Conservation (phyloP, 2,888 invertebrate species). For the Amphipyra berbera region DNA sequence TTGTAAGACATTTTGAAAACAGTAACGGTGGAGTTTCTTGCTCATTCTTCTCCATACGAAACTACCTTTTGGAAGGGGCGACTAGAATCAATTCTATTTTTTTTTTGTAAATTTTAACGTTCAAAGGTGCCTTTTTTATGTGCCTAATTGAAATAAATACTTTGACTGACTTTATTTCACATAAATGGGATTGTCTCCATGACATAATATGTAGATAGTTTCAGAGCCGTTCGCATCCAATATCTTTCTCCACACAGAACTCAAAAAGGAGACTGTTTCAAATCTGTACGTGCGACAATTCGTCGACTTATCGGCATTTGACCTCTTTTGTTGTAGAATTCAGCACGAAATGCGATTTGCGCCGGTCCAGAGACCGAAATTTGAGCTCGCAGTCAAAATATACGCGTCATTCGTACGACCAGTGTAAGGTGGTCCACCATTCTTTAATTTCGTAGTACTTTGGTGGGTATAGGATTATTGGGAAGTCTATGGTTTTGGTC, state of each 20-base stretch:
- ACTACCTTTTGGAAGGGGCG: too few species aligned
- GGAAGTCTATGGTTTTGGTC: slow-evolving; percentile 12
- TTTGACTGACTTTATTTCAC: too few species aligned
- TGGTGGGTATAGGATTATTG: slow-evolving; percentile 8
- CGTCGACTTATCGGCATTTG: slow-evolving; percentile 63
- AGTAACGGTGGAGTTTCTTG: too few species aligned
- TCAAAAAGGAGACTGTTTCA: slow-evolving; percentile 33
- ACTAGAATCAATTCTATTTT: too few species aligned
- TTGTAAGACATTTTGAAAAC: too few species aligned
- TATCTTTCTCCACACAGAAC: slow-evolving; percentile 8
- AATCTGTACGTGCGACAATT: slow-evolving; percentile 55
- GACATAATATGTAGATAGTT: too few species aligned
- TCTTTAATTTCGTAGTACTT: neutral
- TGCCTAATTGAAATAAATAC: too few species aligned
- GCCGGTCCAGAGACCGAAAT: slow-evolving; percentile 64
- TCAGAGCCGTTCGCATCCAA: neutral
- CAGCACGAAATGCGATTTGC: slow-evolving; percentile 75
- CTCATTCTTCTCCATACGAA: too few species aligned
- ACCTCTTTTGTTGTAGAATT: slow-evolving; percentile 71
- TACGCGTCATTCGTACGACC: slow-evolving; percentile 44
- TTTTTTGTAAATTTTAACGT: too few species aligned
- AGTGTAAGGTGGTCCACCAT: slow-evolving; percentile 10
- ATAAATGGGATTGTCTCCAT: too few species aligned
- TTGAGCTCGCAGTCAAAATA: slow-evolving; percentile 71
- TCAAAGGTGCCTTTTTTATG: too few species aligned